phyloP scores from a whole-genome alignment of 2,113 vertebrate genomes.

The Sisor rabdophorus region DNA sequence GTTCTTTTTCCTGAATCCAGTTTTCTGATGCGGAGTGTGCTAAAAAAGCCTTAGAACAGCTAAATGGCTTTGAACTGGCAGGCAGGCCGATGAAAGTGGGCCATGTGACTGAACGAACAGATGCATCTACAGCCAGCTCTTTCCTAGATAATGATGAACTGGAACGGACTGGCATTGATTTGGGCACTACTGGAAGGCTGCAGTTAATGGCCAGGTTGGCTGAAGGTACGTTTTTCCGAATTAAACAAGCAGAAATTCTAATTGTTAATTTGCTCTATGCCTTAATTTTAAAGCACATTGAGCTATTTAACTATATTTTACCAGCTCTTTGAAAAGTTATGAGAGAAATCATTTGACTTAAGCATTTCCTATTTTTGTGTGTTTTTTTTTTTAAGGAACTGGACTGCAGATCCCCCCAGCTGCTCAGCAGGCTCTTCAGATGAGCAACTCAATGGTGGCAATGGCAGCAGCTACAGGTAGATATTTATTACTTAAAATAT shows the following conservation, averaged over 20 bases:
- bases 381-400: slow-evolving; percentile 72
- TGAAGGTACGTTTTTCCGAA: slow-evolving; percentile 73
- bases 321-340: no score
- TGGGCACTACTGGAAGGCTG: slow-evolving; percentile 89
- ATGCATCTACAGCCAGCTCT: slow-evolving; percentile 83
- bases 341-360: no score
- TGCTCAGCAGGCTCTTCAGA: slow-evolving; percentile 93
- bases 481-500: not conserved
- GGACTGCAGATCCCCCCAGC: slow-evolving; percentile 95
- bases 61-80: slow-evolving; percentile 93
- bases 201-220: slow-evolving; percentile 94
- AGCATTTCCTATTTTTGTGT: not conserved
- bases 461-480: slow-evolving; percentile 85
- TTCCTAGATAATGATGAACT: slow-evolving; percentile 92
- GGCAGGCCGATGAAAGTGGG: slow-evolving; percentile 97
- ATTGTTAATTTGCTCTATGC: no score
- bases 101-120: slow-evolving; percentile 91
- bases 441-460: slow-evolving; percentile 94
- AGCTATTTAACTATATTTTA: no score
- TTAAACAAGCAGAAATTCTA: no score
- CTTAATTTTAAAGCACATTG: no score
- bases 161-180: slow-evolving; percentile 88
- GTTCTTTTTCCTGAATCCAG: slow-evolving; percentile 55
- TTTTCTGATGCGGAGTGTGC: slow-evolving; percentile 94
- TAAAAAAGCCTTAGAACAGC: slow-evolving; percentile 93